A percentile compares a stretch with the other conserved stretches of the same genome.
phyloP scores from a whole-genome alignment of 2,113 vertebrate species.

The Prionailurus bengalensis region DNA sequence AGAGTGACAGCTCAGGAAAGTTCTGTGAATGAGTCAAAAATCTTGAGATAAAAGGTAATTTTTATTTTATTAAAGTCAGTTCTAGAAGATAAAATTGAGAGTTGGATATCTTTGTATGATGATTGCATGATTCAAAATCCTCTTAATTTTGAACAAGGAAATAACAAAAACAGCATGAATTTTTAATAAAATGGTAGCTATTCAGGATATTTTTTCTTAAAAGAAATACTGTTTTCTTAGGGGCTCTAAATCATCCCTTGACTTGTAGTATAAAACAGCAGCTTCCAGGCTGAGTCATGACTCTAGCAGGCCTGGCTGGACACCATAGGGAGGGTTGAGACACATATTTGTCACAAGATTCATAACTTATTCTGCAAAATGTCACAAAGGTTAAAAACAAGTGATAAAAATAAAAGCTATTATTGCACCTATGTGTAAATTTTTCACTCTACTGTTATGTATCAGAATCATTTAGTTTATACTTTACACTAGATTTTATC shows the following conservation, averaged over 20 bases:
- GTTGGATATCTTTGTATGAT: neutral
- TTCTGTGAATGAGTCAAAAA: neutral
- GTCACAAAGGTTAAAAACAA: neutral
- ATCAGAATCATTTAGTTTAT: neutral
- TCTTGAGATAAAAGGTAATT: conserved; percentile 50
- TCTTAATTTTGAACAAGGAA: conserved; percentile 41
- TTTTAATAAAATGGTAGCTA: conserved; percentile 38
- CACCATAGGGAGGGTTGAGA: neutral
- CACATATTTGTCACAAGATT: neutral
- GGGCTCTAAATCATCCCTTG: neutral
- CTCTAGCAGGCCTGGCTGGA: neutral
- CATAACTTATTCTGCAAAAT: neutral
- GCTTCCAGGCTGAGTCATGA: neutral
- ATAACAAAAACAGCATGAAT: neutral
- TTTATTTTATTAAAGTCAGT: conserved; percentile 64
- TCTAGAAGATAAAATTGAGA: conserved; percentile 40
- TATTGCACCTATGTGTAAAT: neutral
- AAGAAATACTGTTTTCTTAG: neutral
- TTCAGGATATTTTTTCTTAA: neutral
- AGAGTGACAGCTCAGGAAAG: conserved; percentile 33
- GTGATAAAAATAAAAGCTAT: neutral
- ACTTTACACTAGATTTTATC: neutral
- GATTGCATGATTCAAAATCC: neutral
- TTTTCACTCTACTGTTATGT: neutral
- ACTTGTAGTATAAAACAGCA: neutral